These are phyloP conservation scores for Caenorhabditis zanzibari DNA, from an alignment of 2,888 invertebrate species.

Conservation along the genomic window DNA sequence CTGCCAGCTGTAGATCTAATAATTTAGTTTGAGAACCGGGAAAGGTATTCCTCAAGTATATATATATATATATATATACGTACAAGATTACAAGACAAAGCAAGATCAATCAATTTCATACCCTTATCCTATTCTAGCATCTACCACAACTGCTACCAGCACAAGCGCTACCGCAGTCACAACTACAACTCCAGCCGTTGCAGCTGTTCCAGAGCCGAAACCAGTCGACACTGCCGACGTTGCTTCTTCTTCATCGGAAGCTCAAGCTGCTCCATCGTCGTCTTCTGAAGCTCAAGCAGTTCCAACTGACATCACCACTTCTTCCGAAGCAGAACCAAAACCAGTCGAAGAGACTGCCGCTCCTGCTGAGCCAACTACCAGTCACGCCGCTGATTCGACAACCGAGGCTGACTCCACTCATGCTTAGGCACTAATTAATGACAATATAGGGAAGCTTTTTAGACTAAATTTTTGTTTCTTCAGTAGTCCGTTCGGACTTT, in stretches of 20 bases:
- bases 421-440: constrained; percentile 10
- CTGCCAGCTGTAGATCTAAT: no score
- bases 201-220: not conserved
- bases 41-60: no score
- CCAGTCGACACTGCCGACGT: not conserved
- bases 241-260: constrained; percentile 18
- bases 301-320: no score
- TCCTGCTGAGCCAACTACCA: not conserved
- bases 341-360: not conserved
- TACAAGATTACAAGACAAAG: no score
- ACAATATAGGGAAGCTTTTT: not conserved
- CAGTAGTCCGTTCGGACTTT: not conserved
- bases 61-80: no score
- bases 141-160: no score
- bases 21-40: no score
- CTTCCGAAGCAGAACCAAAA: not conserved
- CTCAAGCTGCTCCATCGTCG: not conserved
- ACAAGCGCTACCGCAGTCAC: not conserved
- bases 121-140: not conserved
- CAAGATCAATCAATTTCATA: no score
- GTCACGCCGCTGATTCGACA: constrained; percentile 38
- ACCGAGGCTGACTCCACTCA: constrained; percentile 20
- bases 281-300: not conserved
- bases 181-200: not conserved
- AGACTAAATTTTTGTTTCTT: not conserved